Conservation (phyloP, 2,888 invertebrate species). For the Lysandra coridon region DNA sequence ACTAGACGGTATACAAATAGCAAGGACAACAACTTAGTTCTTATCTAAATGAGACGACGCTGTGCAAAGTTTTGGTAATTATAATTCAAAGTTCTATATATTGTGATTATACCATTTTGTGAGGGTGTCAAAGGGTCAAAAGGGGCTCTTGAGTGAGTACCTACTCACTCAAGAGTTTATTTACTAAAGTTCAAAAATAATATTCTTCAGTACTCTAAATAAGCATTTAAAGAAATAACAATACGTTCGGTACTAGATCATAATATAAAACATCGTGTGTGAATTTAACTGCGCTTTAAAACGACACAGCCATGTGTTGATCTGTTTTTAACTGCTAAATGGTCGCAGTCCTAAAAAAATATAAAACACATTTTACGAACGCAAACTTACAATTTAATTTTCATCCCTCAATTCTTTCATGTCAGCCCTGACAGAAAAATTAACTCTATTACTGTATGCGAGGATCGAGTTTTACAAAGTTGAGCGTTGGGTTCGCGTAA, state of each 20-base stretch:
- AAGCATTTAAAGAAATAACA: not conserved
- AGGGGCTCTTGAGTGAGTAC: not conserved
- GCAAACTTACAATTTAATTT: conserved; percentile 23
- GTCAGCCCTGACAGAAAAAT: conserved; percentile 3
- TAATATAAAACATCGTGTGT: not conserved
- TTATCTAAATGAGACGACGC: not conserved
- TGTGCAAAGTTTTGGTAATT: not conserved
- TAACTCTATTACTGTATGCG: not conserved
- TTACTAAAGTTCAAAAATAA: not conserved
- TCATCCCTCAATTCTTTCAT: conserved; percentile 5
- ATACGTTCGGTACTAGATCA: not conserved
- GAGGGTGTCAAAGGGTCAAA: not conserved
- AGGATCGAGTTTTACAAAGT: conserved; percentile 12
- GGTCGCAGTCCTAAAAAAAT: conserved; percentile 12
- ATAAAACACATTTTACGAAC: conserved; percentile 8
- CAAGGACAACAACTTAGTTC: conserved; percentile 14
- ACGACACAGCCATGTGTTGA: conserved; percentile 3
- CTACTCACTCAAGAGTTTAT: not conserved
- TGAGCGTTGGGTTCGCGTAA: conserved; percentile 14
- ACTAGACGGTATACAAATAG: conserved; percentile 4
- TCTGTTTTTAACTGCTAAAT: conserved; percentile 2
- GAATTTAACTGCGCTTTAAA: conserved; percentile 1
- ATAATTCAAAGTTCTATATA: not conserved
- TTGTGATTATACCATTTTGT: not conserved
- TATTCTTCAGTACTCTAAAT: not conserved